Conservation (phyloP, 2,888 invertebrate genomes). For the Leptopilina syphax region DNA sequence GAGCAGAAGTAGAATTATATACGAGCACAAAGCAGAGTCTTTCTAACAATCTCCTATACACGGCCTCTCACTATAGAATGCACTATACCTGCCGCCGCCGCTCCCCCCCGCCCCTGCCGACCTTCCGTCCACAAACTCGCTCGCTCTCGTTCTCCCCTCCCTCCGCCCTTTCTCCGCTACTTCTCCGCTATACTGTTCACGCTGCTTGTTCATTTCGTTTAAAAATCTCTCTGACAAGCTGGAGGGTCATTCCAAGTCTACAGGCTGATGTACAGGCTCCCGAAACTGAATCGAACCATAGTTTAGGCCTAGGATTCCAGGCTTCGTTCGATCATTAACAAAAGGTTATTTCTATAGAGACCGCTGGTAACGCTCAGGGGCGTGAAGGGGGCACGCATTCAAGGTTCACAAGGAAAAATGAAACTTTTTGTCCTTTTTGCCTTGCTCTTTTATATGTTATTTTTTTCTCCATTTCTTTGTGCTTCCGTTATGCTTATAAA, state of each 20-base stretch:
- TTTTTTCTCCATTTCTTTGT: background rate
- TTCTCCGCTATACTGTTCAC: background rate
- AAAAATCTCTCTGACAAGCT: background rate
- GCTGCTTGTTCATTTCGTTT: conserved; percentile 8
- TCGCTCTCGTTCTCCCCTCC: background rate
- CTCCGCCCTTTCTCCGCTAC: background rate
- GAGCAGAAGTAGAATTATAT: conserved; percentile 3
- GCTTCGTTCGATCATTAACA: conserved; percentile 23
- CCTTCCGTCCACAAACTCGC: too few relatives aligned
- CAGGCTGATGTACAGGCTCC: too few relatives aligned
- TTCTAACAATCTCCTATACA: conserved; percentile 7
- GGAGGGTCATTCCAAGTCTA: too few relatives aligned
- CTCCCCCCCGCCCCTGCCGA: background rate
- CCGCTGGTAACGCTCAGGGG: conserved; percentile 26
- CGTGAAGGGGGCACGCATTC: conserved; percentile 18
- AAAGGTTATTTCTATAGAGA: conserved; percentile 38
- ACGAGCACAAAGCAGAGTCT: conserved; percentile 9
- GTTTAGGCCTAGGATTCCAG: conserved; percentile 24
- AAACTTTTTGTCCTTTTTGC: conserved; percentile 11
- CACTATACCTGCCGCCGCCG: background rate
- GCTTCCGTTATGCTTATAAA: background rate
- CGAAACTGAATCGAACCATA: conserved; percentile 21
- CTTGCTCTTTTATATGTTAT: conserved; percentile 14
- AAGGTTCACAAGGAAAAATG: conserved; percentile 15
- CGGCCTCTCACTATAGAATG: background rate